Evolutionary conservation across 2,888 invertebrate species (phyloP), one percentile per base, ranked within the genome.

Genomic region (Ferrisia virgata): DNA sequence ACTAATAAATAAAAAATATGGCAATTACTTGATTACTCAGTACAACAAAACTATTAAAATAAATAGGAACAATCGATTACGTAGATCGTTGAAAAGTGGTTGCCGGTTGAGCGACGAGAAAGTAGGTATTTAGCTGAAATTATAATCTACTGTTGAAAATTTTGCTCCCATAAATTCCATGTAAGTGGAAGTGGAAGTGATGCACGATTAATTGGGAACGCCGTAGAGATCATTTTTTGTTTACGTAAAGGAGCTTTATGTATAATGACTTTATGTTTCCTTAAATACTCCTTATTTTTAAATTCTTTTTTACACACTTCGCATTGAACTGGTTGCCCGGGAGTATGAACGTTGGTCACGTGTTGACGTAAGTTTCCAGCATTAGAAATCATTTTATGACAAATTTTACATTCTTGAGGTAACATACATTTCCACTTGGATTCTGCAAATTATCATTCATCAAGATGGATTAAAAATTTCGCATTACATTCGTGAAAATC

Each of bases 311-410:
- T 87, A 86, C 88, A 88, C 85, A 87, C 85, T 76, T 86, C 86
- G 86, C 88, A 88, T 40, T 87, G 87, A 81, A 88, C 87, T 83
- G 87, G 86, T 85, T 88, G 87, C 33, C 87, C 87, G 40, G 88
- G 88, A 82, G 87, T 87, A 86, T 88, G 88, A 79, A 88, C 88
- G 86, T 88, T 88, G 85, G 87, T 87, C 85, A 88, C 87, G 86
- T 88, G 88, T 86, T 88, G 88, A 85, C 88, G 87, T 85, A 88
- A 86, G 86, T 88, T 88, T 84, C 88, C 88, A 58, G 87, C 87
- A 85, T 88, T 88, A 86, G 87, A 87, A 87, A 88, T 88, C 40
- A 87, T 87, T 86, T 88, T 88, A 86, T 87, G 86, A 86, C 88
- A 88, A 86, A 88, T 87, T 82, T 87, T 87, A 85, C 88, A 88